These are phyloP conservation scores for Nerophis ophidion DNA, from an alignment of 2,113 vertebrate species.

Conservation along the genomic window DNA sequence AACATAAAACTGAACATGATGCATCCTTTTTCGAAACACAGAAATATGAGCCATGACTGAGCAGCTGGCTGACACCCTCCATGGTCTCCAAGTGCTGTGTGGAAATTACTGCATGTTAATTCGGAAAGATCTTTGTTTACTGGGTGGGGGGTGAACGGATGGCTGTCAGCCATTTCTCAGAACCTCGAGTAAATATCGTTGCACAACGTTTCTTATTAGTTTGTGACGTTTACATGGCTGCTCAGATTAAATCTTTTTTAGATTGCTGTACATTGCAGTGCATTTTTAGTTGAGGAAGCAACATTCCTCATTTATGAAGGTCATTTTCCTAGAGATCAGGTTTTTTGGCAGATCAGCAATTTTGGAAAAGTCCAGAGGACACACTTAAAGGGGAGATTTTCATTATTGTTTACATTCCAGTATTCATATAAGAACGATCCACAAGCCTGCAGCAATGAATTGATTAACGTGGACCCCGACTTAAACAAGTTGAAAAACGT, in stretches of 20 bases:
- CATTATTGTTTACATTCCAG: too few relatives aligned
- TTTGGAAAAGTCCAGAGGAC: slow-evolving; percentile 27
- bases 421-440: too few relatives aligned
- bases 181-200: slow-evolving; percentile 41
- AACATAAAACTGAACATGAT: slow-evolving; percentile 14
- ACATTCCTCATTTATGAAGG: background rate
- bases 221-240: slow-evolving; percentile 30
- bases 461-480: too few relatives aligned
- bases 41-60: slow-evolving; percentile 16
- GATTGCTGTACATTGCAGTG: background rate
- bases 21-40: slow-evolving; percentile 16
- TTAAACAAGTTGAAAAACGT: too few relatives aligned
- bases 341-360: slow-evolving; percentile 23
- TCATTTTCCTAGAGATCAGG: background rate
- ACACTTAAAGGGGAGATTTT: background rate
- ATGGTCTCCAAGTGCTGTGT: slow-evolving; percentile 27
- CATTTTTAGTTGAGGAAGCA: background rate
- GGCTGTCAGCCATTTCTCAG: slow-evolving; percentile 24
- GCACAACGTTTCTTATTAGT: slow-evolving; percentile 35
- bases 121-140: slow-evolving; percentile 42
- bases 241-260: slow-evolving; percentile 17
- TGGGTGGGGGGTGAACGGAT: slow-evolving; percentile 21
- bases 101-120: slow-evolving; percentile 31
- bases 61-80: slow-evolving; percentile 11
- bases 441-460: too few relatives aligned